Evolutionary conservation across 2,888 invertebrate species (phyloP).

Genomic region (Stomorhina lunata): DNA sequence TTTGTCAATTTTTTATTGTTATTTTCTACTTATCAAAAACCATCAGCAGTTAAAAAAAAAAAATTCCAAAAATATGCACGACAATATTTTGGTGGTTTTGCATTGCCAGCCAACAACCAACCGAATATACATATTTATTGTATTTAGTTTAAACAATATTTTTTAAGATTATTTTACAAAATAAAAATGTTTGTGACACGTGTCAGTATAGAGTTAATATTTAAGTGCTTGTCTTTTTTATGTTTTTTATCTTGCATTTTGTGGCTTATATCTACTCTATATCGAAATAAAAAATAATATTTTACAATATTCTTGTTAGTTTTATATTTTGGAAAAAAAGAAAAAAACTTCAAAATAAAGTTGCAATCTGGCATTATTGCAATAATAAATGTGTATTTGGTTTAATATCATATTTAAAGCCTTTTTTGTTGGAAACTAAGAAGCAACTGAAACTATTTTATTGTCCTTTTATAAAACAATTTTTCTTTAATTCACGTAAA

Average conservation of each 20-base stretch:
- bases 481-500: constrained; percentile 14
- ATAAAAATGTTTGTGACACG: constrained; percentile 55
- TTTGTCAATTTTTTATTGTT: background rate
- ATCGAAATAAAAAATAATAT: constrained; percentile 5
- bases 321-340: constrained; percentile 30
- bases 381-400: constrained; percentile 39
- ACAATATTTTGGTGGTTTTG: constrained; percentile 36
- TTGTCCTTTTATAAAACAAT: constrained; percentile 29
- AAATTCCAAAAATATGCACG: background rate
- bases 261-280: background rate
- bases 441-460: constrained; percentile 47
- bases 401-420: constrained; percentile 5
- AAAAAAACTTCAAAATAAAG: background rate
- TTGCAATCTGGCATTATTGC: constrained; percentile 44
- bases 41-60: constrained; percentile 22
- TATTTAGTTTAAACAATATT: constrained; percentile 19
- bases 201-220: constrained; percentile 60
- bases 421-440: constrained; percentile 11
- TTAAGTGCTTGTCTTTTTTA: constrained; percentile 46
- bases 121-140: constrained; percentile 17
- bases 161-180: constrained; percentile 39
- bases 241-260: no score
- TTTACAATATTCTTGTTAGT: background rate
- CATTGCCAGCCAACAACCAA: constrained; percentile 15
- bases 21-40: constrained; percentile 42